Conservation (phyloP, 1,140 invertebrate species). For the Hirudo medicinalis region DNA sequence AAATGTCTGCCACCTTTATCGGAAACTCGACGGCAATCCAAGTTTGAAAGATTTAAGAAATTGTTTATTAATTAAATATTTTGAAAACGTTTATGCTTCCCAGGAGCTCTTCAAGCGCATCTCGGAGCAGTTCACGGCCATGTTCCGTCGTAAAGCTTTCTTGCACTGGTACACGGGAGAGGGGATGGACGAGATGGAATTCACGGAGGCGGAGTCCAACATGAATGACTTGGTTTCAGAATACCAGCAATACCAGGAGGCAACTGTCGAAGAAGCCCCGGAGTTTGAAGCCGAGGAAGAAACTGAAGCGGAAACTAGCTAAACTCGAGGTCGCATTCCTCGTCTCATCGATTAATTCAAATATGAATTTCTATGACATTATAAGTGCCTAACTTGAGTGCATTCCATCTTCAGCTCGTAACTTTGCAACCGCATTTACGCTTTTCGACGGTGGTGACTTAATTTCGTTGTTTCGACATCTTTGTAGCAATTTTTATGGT, state of each 20-base stretch:
- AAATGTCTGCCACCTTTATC: slow-evolving; percentile 58
- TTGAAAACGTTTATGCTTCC: slow-evolving; percentile 42
- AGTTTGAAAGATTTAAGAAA: background rate
- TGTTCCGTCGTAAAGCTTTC: slow-evolving; percentile 66
- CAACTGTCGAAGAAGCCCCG: slow-evolving; percentile 41
- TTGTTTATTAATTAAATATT: background rate
- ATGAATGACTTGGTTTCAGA: slow-evolving; percentile 71
- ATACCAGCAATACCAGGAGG: slow-evolving; percentile 68
- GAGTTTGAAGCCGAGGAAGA: slow-evolving; percentile 1
- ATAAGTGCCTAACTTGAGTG: slow-evolving; percentile 9
- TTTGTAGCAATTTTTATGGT: too few species aligned
- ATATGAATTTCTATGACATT: background rate
- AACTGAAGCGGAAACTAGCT: slow-evolving; percentile 1
- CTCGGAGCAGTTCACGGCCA: slow-evolving; percentile 60
- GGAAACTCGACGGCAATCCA: slow-evolving; percentile 53
- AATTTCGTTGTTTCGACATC: too few species aligned
- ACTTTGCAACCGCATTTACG: too few species aligned
- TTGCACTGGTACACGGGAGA: slow-evolving; percentile 67
- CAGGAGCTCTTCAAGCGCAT: slow-evolving; percentile 65
- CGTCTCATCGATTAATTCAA: too few species aligned
- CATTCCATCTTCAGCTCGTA: too few species aligned
- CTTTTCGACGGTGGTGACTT: too few species aligned
- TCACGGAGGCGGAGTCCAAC: slow-evolving; percentile 57
- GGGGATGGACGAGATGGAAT: slow-evolving; percentile 68
- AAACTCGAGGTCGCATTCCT: background rate